phyloP scores from a whole-genome alignment of 2,888 invertebrate species.

The Eulithis prunata region DNA sequence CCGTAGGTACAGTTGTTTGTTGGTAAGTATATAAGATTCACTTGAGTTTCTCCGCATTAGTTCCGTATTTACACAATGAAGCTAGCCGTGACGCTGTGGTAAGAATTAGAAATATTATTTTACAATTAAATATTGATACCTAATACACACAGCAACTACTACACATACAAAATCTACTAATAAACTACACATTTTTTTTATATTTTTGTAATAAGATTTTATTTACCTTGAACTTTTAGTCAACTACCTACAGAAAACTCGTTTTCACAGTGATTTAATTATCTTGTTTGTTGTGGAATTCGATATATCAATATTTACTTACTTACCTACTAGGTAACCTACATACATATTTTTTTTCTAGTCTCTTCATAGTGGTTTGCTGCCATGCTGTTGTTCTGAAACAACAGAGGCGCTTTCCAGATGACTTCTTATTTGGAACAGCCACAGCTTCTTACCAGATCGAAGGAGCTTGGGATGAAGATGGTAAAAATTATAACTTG shows the following conservation, averaged over 20 bases:
- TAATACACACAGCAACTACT: no score
- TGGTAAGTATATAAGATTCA: slow-evolving; percentile 5
- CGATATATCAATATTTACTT: not conserved
- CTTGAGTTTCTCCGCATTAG: not conserved
- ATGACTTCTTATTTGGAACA: slow-evolving; percentile 63
- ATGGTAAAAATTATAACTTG: slow-evolving; percentile 50
- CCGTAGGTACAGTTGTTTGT: not conserved
- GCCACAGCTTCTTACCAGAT: slow-evolving; percentile 68
- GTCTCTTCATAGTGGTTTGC: slow-evolving; percentile 27
- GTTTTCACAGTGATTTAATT: not conserved
- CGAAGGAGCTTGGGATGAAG: slow-evolving; percentile 65
- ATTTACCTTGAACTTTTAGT: no score
- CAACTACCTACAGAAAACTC: not conserved
- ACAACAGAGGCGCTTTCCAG: slow-evolving; percentile 55
- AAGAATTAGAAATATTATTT: slow-evolving; percentile 8
- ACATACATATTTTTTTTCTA: not conserved
- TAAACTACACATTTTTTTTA: no score
- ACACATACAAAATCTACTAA: no score
- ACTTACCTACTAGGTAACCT: not conserved
- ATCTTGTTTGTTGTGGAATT: not conserved
- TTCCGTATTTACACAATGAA: slow-evolving; percentile 24
- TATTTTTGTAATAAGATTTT: no score
- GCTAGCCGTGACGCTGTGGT: slow-evolving; percentile 26
- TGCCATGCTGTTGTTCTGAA: slow-evolving; percentile 35
- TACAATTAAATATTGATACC: no score